These are phyloP conservation scores for Aleiodes leptofemur DNA, from an alignment of 2,888 invertebrate species.

Conservation along the genomic window DNA sequence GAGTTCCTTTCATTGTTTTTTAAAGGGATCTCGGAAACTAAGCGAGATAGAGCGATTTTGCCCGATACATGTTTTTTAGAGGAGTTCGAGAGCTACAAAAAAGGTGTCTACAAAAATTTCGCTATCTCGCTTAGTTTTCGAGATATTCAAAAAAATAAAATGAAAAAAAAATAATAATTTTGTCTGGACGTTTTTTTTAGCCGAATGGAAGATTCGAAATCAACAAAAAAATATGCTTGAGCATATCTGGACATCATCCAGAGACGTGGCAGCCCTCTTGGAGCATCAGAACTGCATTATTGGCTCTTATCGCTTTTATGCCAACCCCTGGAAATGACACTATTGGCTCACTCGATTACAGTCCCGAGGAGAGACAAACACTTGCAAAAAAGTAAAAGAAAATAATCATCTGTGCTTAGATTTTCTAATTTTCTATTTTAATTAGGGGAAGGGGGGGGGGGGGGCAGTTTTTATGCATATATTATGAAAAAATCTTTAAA, in stretches of 20 bases:
- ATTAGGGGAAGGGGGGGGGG: too few relatives aligned
- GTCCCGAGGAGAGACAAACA: slow-evolving; percentile 86
- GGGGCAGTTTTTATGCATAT: too few relatives aligned
- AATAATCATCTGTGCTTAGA: slow-evolving; percentile 16
- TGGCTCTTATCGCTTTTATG: slow-evolving; percentile 96
- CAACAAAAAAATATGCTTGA: slow-evolving; percentile 95
- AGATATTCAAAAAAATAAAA: neutral
- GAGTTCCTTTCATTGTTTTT: too few relatives aligned
- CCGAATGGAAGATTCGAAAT: slow-evolving; percentile 96
- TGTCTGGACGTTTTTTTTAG: slow-evolving; percentile 74
- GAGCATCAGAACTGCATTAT: slow-evolving; percentile 94
- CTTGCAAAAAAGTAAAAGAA: slow-evolving; percentile 85
- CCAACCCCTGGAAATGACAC: slow-evolving; percentile 93
- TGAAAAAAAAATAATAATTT: neutral
- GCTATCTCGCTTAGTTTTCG: too few relatives aligned
- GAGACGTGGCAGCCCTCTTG: slow-evolving; percentile 98
- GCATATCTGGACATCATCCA: slow-evolving; percentile 97
- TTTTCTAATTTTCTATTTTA: too few relatives aligned
- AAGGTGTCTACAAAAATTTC: too few relatives aligned
- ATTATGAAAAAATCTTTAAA: too few relatives aligned
- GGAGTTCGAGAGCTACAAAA: too few relatives aligned
- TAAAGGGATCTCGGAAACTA: too few relatives aligned
- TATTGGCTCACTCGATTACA: slow-evolving; percentile 93
- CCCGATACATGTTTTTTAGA: too few relatives aligned
- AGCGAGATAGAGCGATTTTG: too few relatives aligned